A percentile compares a stretch with the other conserved stretches of the same genome.
Conservation (phyloP, 2,113 vertebrate genomes). For the Dunckerocampus dactyliophorus region DNA sequence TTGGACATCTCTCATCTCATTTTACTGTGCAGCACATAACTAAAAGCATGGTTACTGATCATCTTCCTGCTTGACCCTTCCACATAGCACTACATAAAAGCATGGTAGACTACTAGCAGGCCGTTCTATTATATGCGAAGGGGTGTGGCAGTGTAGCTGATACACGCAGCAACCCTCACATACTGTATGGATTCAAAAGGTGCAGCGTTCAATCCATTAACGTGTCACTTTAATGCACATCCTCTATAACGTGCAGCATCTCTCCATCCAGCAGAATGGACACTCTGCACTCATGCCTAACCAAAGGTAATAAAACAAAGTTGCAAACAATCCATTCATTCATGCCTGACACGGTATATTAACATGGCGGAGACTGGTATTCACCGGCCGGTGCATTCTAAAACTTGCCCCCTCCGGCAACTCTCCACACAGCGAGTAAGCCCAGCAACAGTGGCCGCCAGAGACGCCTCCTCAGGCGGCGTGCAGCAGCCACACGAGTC, state of each 20-base stretch:
- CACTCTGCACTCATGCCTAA: not conserved
- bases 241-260: not conserved
- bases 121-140: slow-evolving; percentile 30
- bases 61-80: too few species aligned
- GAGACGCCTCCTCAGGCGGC: not conserved
- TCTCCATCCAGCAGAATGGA: not conserved
- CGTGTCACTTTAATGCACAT: not conserved
- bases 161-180: slow-evolving; percentile 16
- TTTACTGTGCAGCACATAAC: too few species aligned
- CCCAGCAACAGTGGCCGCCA: not conserved
- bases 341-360: slow-evolving; percentile 24
- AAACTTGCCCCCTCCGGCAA: slow-evolving; percentile 11
- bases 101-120: slow-evolving; percentile 1
- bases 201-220: not conserved
- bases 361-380: slow-evolving; percentile 59
- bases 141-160: slow-evolving; percentile 55
- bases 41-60: too few species aligned
- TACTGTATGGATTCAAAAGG: slow-evolving; percentile 1
- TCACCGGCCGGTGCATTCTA: slow-evolving; percentile 21
- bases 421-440: slow-evolving; percentile 5
- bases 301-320: slow-evolving; percentile 22
- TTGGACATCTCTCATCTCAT: too few species aligned
- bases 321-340: slow-evolving; percentile 32
- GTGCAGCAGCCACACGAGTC: not conserved
- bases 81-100: not conserved